phyloP scores from a whole-genome alignment of 1,140 invertebrate species.

The Cyrtorhinus lividipennis region DNA sequence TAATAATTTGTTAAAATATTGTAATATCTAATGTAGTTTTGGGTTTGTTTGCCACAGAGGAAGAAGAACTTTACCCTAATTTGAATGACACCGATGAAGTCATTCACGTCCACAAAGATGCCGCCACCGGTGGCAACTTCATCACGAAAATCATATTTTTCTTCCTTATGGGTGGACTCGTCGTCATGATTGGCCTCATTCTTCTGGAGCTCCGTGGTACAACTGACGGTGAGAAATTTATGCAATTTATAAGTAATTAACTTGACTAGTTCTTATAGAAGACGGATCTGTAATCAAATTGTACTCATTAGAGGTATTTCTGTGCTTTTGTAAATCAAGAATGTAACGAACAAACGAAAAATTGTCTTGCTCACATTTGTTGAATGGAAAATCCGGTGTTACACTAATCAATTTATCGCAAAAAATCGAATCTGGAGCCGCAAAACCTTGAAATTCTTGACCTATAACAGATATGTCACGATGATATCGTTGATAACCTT shows the following conservation, averaged over 20 bases:
- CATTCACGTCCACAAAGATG: slow-evolving; percentile 59
- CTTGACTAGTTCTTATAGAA: slow-evolving; percentile 12
- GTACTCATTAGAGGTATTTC: too few species aligned
- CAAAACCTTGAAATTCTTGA: too few species aligned
- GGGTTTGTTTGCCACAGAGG: slow-evolving; percentile 20
- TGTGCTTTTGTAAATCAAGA: too few species aligned
- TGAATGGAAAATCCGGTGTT: too few species aligned
- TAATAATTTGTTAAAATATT: too few species aligned
- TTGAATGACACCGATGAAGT: slow-evolving; percentile 36
- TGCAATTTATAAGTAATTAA: slow-evolving; percentile 30
- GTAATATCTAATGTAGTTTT: too few species aligned
- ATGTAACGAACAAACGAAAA: too few species aligned
- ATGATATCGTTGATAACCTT: too few species aligned
- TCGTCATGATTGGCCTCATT: slow-evolving; percentile 55
- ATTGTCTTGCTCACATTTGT: too few species aligned
- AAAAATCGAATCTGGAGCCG: too few species aligned
- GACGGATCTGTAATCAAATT: slow-evolving; percentile 1
- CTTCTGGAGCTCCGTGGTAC: slow-evolving; percentile 61
- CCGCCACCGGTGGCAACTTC: slow-evolving; percentile 57
- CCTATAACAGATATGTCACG: too few species aligned
- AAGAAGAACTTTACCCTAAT: slow-evolving; percentile 16
- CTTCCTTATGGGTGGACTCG: slow-evolving; percentile 47
- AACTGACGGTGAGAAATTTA: slow-evolving; percentile 41
- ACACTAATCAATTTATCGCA: too few species aligned
- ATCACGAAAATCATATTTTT: slow-evolving; percentile 72